phyloP scores from a whole-genome alignment of 2,113 vertebrate species.

The Brachyhypopomus gauderio region DNA sequence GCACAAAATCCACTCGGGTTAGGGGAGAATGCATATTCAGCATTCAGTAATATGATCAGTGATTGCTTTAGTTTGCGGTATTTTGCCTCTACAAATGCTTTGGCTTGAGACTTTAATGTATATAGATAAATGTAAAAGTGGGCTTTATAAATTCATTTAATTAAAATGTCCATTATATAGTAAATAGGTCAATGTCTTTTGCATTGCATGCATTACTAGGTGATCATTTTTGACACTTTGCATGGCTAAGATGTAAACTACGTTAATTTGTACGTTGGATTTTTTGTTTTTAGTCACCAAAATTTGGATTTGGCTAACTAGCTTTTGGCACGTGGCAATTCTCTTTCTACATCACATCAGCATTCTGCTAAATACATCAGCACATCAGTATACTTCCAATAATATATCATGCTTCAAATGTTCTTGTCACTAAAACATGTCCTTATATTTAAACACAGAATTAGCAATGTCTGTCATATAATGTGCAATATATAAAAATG shows the following conservation, averaged over 20 bases:
- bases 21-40: slow-evolving; percentile 29
- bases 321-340: too few relatives aligned
- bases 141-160: neutral
- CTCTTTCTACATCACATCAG: neutral
- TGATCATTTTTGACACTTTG: too few relatives aligned
- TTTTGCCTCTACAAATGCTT: neutral
- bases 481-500: too few relatives aligned
- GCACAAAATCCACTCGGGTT: neutral
- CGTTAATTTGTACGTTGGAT: too few relatives aligned
- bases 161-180: neutral
- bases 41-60: slow-evolving; percentile 35
- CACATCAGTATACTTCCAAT: neutral
- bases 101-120: neutral
- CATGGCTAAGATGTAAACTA: too few relatives aligned
- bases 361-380: neutral
- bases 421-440: too few relatives aligned
- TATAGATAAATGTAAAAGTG: neutral
- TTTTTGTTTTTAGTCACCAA: too few relatives aligned
- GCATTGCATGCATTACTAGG: neutral
- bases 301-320: too few relatives aligned
- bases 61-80: slow-evolving; percentile 28
- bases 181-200: neutral
- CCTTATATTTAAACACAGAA: too few relatives aligned
- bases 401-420: neutral
- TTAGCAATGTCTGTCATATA: too few relatives aligned